These are phyloP conservation scores for Muraenolepis orangiensis DNA, from an alignment of 2,797 vertebrate genomes.

Conservation along the genomic window DNA sequence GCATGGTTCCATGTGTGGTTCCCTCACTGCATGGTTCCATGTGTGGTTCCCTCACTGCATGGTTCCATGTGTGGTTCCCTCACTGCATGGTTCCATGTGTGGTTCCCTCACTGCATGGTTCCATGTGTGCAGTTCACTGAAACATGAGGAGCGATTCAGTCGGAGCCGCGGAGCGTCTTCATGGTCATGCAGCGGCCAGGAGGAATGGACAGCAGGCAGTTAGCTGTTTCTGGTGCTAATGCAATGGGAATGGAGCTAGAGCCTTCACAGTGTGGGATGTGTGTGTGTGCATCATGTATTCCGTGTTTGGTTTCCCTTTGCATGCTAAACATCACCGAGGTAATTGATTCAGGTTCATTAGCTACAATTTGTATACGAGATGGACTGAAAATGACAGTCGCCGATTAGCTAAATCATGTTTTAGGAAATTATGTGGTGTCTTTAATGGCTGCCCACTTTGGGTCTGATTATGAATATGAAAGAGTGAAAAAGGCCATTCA, in stretches of 20 bases:
- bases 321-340: slow-evolving; percentile 73
- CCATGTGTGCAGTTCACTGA: background rate
- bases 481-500: background rate
- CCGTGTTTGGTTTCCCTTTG: slow-evolving; percentile 63
- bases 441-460: slow-evolving; percentile 32
- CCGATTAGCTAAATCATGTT: slow-evolving; percentile 74
- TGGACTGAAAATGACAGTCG: slow-evolving; percentile 75
- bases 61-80: too few relatives aligned
- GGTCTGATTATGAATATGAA: slow-evolving; percentile 47
- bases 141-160: background rate
- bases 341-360: slow-evolving; percentile 80
- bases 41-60: background rate
- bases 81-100: background rate
- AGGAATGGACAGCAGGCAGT: slow-evolving; percentile 61
- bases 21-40: background rate
- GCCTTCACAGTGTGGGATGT: slow-evolving; percentile 71
- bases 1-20: background rate
- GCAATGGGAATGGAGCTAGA: slow-evolving; percentile 75
- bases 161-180: background rate
- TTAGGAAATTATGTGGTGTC: slow-evolving; percentile 57
- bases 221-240: slow-evolving; percentile 63
- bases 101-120: background rate
- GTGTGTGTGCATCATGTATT: slow-evolving; percentile 70
- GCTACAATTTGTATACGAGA: slow-evolving; percentile 77
- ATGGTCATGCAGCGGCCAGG: slow-evolving; percentile 69